A percentile compares a stretch with the other conserved stretches of the same genome.
These are phyloP conservation scores for Bolinopsis microptera DNA, from an alignment of 37 sponge, comb jelly and placozoan genomes.

Conservation along the genomic window DNA sequence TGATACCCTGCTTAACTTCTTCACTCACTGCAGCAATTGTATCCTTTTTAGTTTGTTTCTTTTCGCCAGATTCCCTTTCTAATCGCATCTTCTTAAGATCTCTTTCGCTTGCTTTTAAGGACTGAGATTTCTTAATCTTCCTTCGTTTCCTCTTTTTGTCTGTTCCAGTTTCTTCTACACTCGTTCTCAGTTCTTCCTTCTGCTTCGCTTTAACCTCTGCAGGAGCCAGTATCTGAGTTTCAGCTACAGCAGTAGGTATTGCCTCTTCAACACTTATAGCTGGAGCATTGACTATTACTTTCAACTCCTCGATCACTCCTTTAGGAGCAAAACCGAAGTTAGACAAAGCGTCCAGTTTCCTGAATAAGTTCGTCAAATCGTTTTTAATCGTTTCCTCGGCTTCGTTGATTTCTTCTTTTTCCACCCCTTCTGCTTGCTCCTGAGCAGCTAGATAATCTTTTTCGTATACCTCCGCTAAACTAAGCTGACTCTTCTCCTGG, in stretches of 20 bases:
- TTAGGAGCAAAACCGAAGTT: constrained; percentile 97
- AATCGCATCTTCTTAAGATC: not conserved
- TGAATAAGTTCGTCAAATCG: constrained; percentile 72
- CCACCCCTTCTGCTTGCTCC: constrained; percentile 14
- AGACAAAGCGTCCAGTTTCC: constrained; percentile 91
- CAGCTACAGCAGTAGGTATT: constrained; percentile 35
- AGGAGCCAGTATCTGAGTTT: constrained; percentile 42
- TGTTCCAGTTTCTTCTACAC: constrained; percentile 28
- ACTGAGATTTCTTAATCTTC: constrained; percentile 61
- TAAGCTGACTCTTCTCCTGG: constrained; percentile 89
- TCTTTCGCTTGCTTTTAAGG: not conserved
- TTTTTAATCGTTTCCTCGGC: constrained; percentile 35
- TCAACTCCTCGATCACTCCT: constrained; percentile 71
- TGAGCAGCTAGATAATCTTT: constrained; percentile 86
- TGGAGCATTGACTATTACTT: constrained; percentile 65
- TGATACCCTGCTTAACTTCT: constrained; percentile 47
- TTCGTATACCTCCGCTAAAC: constrained; percentile 94
- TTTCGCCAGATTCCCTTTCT: not conserved
- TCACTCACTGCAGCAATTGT: constrained; percentile 36
- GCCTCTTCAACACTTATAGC: constrained; percentile 61
- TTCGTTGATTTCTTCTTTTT: constrained; percentile 57
- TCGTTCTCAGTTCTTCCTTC: constrained; percentile 29
- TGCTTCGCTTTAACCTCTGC: constrained; percentile 61
- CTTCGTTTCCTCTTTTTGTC: constrained; percentile 61
- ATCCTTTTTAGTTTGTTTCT: constrained; percentile 15